Evolutionary conservation across 2,797 vertebrate species (phyloP).

Genomic region (Gallirallus australis): DNA sequence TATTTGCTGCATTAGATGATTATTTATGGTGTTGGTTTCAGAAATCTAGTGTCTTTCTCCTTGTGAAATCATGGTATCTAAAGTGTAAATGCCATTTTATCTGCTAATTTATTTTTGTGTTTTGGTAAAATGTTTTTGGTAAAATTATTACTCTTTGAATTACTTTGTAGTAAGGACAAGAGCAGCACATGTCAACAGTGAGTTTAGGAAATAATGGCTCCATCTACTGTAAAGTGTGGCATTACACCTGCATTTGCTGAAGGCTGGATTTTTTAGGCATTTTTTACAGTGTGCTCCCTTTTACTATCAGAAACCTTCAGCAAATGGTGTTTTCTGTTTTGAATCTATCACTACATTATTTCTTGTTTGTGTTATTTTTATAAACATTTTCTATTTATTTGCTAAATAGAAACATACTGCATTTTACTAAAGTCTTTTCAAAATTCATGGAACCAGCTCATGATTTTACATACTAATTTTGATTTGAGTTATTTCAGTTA

Average conservation of each 20-base stretch:
- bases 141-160: neutral
- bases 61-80: neutral
- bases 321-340: neutral
- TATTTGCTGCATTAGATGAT: neutral
- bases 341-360: neutral
- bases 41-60: neutral
- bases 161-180: constrained; percentile 39
- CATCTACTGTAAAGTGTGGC: constrained; percentile 52
- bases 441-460: neutral
- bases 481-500: neutral
- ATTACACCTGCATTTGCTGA: neutral
- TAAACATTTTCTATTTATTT: neutral
- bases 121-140: neutral
- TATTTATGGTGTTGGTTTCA: neutral
- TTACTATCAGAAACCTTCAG: neutral
- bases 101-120: neutral
- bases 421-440: neutral
- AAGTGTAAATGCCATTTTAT: neutral
- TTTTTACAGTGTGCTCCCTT: neutral
- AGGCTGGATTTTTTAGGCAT: fast-evolving
- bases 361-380: neutral
- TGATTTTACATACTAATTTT: neutral
- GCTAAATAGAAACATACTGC: neutral
- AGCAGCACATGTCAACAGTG: constrained; percentile 37
- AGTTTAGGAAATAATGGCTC: constrained; percentile 63